These are phyloP conservation scores for Artibeus jamaicensis DNA, from an alignment of 2,797 vertebrate genomes.

Conservation along the genomic window DNA sequence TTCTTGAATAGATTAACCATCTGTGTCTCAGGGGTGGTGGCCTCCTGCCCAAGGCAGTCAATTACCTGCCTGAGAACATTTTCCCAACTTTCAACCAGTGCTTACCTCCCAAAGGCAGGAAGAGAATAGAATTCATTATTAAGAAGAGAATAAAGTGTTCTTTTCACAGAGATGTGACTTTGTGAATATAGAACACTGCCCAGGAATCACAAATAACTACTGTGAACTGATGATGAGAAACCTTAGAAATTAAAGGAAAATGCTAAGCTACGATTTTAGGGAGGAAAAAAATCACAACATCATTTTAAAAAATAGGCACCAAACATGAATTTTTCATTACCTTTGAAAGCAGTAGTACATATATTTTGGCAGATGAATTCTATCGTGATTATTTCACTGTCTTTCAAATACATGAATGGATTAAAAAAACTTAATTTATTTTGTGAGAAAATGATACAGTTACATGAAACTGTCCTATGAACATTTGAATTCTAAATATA, in stretches of 20 bases:
- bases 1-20: not conserved
- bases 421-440: constrained; percentile 23
- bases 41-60: not conserved
- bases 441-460: constrained; percentile 7
- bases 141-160: not conserved
- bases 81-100: not conserved
- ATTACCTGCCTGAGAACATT: not conserved
- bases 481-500: not conserved
- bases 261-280: not conserved
- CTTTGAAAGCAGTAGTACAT: not conserved
- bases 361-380: constrained; percentile 1
- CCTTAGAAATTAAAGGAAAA: not conserved
- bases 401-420: constrained; percentile 17
- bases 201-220: not conserved
- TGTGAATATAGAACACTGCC: not conserved
- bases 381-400: not conserved
- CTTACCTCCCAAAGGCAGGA: not conserved
- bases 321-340: not conserved
- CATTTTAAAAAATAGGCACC: fast-evolving
- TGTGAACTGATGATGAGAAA: constrained; percentile 1
- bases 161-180: not conserved
- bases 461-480: not conserved
- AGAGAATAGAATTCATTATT: constrained; percentile 19
- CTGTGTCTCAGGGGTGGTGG: not conserved
- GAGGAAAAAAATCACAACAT: not conserved